phyloP scores from a whole-genome alignment of 1,140 invertebrate species.

The Drosophila malerkotliana region DNA sequence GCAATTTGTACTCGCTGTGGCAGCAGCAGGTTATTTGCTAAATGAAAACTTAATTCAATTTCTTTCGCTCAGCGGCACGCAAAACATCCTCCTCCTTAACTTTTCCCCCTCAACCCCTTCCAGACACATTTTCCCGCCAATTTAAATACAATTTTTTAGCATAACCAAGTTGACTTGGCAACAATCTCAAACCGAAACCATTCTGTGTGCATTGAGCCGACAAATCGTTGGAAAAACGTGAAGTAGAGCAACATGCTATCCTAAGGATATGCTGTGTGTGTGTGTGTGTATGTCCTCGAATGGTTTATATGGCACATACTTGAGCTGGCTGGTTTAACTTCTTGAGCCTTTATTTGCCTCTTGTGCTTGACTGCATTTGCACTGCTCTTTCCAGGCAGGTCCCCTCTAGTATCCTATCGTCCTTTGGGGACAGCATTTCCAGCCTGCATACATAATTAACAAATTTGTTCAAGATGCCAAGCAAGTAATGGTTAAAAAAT shows the following conservation, averaged over 20 bases:
- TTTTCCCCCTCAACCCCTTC: neutral
- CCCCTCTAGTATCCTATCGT: neutral
- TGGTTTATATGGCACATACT: conserved; percentile 54
- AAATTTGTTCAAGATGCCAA: conserved; percentile 1
- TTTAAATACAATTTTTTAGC: conserved; percentile 32
- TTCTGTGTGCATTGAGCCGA: conserved; percentile 50
- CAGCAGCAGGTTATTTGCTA: conserved; percentile 48
- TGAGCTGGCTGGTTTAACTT: conserved; percentile 41
- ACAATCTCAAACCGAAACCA: conserved; percentile 22
- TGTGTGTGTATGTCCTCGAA: conserved; percentile 12
- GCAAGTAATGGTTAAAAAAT: neutral
- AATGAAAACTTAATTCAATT: conserved; percentile 65
- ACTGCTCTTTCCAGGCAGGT: conserved; percentile 12
- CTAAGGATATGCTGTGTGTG: neutral
- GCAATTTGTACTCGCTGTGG: conserved; percentile 57
- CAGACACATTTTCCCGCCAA: neutral
- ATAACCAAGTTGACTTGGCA: conserved; percentile 35
- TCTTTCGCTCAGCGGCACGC: conserved; percentile 30
- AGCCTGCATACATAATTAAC: conserved; percentile 46
- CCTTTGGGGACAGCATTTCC: conserved; percentile 21
- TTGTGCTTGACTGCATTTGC: conserved; percentile 42
- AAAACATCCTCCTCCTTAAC: neutral
- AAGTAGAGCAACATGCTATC: conserved; percentile 10
- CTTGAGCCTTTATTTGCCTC: conserved; percentile 45
- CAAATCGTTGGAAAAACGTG: conserved; percentile 47